phyloP scores from a whole-genome alignment of 2,113 vertebrate genomes.

The Nycticryphes semicollaris region DNA sequence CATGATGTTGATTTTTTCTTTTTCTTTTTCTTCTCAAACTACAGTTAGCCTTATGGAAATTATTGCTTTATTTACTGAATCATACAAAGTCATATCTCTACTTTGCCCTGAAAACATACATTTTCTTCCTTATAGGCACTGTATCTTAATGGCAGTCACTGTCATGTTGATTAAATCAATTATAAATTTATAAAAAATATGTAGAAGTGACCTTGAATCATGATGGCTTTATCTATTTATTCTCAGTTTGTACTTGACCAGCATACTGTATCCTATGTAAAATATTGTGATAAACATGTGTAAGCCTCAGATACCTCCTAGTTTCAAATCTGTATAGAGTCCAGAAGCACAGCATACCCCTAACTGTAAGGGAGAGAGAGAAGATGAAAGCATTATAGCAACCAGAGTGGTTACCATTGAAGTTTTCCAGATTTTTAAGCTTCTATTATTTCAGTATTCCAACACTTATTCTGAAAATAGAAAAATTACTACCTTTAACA shows the following conservation, averaged over 20 bases:
- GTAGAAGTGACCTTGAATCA: not conserved
- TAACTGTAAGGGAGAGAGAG: not conserved
- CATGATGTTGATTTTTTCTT: not conserved
- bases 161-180: conserved; percentile 4
- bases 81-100: not conserved
- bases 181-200: not conserved
- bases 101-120: not conserved
- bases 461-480: not conserved
- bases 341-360: not conserved
- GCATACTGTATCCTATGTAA: not conserved
- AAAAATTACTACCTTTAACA: not conserved
- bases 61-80: not conserved
- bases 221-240: not conserved
- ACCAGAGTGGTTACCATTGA: not conserved
- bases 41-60: not conserved
- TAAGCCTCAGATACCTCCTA: not conserved
- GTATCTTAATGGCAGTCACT: not conserved
- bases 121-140: not conserved
- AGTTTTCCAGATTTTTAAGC: not conserved
- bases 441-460: not conserved
- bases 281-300: not conserved
- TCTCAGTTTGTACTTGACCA: not conserved
- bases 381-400: not conserved
- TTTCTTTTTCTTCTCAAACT: not conserved
- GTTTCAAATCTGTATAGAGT: not conserved